Evolutionary conservation across 2,888 invertebrate species (phyloP), one percentile per base, ranked within the genome.

Genomic region (Dromius quadrimaculatus): DNA sequence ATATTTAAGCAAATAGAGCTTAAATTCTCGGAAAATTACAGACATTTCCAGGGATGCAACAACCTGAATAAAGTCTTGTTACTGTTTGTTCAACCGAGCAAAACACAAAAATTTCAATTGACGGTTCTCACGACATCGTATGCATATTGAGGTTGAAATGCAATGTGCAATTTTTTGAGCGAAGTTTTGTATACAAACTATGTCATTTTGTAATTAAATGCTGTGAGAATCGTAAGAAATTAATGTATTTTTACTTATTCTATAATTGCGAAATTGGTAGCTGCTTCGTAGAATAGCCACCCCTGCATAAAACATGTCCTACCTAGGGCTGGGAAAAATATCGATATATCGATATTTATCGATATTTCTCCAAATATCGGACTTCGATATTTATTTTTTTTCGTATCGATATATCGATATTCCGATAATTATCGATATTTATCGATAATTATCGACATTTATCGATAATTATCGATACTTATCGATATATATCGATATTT

Each of bases 1-100:
- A 36, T 36, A 36, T 36, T 36, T 11, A 11, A 17, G 4, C 15
- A 41, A 41, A 15, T 28, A 13, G 50, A 54, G 23, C 23, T 23
- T 54, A 20, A 47, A 47, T 47, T 54, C 50, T 15, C 8, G 50
- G 50, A 54, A 54, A 54, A 54, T 54, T 54, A 54, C 28, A 54
- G 8, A 13, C 50, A 32, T 54, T 54, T 54, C 50, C 28, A 17
- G 15, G 13, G 13, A 41, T 41, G 13, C 13, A 11, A 41, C 15
- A 15, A 41, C 15, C 41, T 41, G 11, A 15, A 47, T 20, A n/a
- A 23, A 47, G 23, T n/a, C 5, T 1, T 8, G 23, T 28, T 32
- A 11, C 50, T 23, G 17, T 41, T 41, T 41, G 41, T 9, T 23
- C 50, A 54, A 3, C 50, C 17, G 15, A 54, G 50, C 50, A 28